These are phyloP conservation scores for Rhizoglyphus robini DNA, from an alignment of 1,140 invertebrate species.

Conservation along the genomic window DNA sequence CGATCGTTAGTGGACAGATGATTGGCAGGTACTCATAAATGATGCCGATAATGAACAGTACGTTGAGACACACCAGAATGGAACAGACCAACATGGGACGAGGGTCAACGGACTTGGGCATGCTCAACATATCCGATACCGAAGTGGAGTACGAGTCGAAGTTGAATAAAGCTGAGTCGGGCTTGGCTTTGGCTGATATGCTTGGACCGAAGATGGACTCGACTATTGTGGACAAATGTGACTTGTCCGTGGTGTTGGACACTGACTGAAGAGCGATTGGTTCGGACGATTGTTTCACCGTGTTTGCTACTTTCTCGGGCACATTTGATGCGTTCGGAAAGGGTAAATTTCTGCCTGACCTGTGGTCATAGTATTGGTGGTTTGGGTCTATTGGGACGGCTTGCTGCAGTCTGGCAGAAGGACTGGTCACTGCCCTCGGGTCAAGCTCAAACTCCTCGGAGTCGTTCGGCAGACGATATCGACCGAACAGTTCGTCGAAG, in stretches of 20 bases:
- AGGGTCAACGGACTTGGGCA: not conserved
- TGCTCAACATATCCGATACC: not conserved
- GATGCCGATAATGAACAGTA: not conserved
- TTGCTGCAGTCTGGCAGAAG: no score
- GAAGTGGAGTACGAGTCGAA: not conserved
- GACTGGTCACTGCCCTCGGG: not conserved
- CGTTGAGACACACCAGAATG: not conserved
- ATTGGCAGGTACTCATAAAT: not conserved
- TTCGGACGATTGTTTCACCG: not conserved
- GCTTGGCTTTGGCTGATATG: no score
- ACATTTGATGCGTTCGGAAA: not conserved
- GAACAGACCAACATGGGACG: not conserved
- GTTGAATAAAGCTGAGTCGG: not conserved
- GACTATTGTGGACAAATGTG: not conserved
- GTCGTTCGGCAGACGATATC: not conserved
- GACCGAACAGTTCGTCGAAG: conserved; percentile 3
- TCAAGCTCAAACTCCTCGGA: not conserved
- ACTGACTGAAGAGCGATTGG: not conserved
- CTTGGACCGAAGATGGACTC: no score
- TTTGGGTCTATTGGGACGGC: not conserved
- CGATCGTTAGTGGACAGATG: not conserved
- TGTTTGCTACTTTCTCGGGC: not conserved
- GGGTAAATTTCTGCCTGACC: not conserved
- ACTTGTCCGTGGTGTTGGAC: not conserved
- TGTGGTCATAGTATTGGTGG: not conserved